Percentiles rank a stretch among this genome's conserved stretches.
Conservation (phyloP, 2,888 invertebrate genomes). For the Cartodere bifasciata region DNA sequence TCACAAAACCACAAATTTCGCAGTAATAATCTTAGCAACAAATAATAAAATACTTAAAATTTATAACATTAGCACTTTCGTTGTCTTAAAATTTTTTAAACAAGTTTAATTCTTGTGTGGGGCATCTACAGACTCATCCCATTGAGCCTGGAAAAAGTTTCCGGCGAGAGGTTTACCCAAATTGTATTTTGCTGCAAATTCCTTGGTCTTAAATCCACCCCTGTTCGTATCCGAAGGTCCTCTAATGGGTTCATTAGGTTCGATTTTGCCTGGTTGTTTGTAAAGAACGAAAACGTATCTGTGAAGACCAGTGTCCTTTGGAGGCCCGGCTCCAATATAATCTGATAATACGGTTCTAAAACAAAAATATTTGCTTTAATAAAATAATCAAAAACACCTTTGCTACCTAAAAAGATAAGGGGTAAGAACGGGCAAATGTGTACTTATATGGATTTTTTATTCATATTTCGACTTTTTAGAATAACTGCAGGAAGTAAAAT, state of each 20-base stretch:
- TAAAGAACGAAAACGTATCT: constrained; percentile 57
- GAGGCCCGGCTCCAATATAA: constrained; percentile 53
- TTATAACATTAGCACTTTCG: too few relatives aligned
- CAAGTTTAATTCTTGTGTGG: constrained; percentile 19
- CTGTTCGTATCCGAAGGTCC: constrained; percentile 42
- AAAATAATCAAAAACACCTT: not conserved
- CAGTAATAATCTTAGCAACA: too few relatives aligned
- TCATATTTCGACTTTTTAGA: too few relatives aligned
- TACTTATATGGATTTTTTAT: too few relatives aligned
- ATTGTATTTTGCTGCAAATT: constrained; percentile 45
- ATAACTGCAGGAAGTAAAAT: too few relatives aligned
- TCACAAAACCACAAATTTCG: too few relatives aligned
- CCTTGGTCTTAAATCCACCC: constrained; percentile 39
- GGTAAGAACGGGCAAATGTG: too few relatives aligned
- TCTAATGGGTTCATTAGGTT: constrained; percentile 26
- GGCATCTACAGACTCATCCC: constrained; percentile 43
- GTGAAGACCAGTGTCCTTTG: constrained; percentile 55
- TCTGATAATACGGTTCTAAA: constrained; percentile 48
- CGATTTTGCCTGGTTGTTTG: constrained; percentile 45
- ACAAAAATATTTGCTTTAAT: not conserved
- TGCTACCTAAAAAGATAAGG: too few relatives aligned
- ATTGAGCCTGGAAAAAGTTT: constrained; percentile 48
- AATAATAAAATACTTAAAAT: too few relatives aligned
- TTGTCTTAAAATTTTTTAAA: too few relatives aligned
- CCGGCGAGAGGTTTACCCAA: constrained; percentile 48